phyloP scores from a whole-genome alignment of 2,888 invertebrate genomes.

The Aricia artaxerxes region DNA sequence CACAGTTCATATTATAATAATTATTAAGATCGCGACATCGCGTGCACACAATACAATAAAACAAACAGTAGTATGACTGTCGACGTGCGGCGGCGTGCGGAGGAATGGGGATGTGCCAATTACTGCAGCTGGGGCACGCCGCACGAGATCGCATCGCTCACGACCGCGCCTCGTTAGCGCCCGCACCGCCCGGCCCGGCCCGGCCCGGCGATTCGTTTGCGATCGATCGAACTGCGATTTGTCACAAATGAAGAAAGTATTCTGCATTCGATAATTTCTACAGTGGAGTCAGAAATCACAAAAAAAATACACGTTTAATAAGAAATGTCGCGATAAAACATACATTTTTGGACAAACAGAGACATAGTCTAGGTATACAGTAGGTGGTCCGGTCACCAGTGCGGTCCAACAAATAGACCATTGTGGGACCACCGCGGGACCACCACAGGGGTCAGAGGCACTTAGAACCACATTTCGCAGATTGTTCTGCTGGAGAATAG shows the following conservation, averaged over 20 bases:
- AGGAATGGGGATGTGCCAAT: not conserved
- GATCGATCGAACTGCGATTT: not conserved
- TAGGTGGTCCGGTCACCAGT: not conserved
- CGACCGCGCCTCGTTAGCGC: not conserved
- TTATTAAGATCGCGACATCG: not conserved
- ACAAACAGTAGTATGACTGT: not conserved
- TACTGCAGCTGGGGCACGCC: not conserved
- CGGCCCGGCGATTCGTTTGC: not conserved
- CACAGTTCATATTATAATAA: too few relatives aligned
- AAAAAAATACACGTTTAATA: too few relatives aligned
- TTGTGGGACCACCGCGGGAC: not conserved
- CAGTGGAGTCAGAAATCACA: not conserved
- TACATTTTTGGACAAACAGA: not conserved
- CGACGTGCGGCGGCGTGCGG: not conserved
- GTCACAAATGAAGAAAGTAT: not conserved
- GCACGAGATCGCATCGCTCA: constrained; percentile 6
- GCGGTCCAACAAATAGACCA: not conserved
- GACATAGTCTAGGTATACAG: not conserved
- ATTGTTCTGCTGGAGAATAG: not conserved
- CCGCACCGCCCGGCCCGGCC: not conserved
- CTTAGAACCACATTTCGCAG: not conserved
- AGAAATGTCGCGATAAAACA: not conserved
- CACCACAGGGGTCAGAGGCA: not conserved
- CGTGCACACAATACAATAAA: not conserved
- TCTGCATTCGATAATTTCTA: not conserved